These are phyloP conservation scores for Cyrtodaria siliqua DNA, from an alignment of 2,888 invertebrate genomes.

Conservation along the genomic window DNA sequence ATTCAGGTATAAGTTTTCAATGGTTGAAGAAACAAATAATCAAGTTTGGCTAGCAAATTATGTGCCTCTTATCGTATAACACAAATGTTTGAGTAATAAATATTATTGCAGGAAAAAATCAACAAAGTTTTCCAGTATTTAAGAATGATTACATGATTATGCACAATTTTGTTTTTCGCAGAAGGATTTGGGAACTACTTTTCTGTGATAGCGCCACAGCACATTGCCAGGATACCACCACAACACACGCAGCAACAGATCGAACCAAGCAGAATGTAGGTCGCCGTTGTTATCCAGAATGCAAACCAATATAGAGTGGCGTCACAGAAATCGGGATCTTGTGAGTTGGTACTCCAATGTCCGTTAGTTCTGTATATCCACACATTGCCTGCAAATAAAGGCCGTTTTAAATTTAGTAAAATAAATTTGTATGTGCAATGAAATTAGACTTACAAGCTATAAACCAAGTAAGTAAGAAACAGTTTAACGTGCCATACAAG, in stretches of 20 bases:
- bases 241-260: conserved; percentile 70
- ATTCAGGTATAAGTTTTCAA: too few relatives aligned
- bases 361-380: conserved; percentile 90
- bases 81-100: too few relatives aligned
- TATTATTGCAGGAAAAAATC: too few relatives aligned
- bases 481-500: too few relatives aligned
- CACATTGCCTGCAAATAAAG: conserved; percentile 88
- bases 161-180: too few relatives aligned
- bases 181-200: background rate
- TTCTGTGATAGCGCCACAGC: conserved; percentile 31
- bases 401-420: too few relatives aligned
- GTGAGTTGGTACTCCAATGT: conserved; percentile 88
- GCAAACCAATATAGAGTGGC: conserved; percentile 90
- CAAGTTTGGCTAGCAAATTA: too few relatives aligned
- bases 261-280: conserved; percentile 88
- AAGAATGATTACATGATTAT: too few relatives aligned
- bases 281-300: conserved; percentile 90
- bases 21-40: too few relatives aligned
- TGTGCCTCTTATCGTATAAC: too few relatives aligned
- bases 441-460: conserved; percentile 88
- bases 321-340: conserved; percentile 88
- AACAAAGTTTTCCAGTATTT: too few relatives aligned
- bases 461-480: too few relatives aligned
- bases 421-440: background rate
- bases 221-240: conserved; percentile 45